These are phyloP conservation scores for Rhinogobius similis DNA, from an alignment of 2,113 vertebrate species.

Conservation along the genomic window DNA sequence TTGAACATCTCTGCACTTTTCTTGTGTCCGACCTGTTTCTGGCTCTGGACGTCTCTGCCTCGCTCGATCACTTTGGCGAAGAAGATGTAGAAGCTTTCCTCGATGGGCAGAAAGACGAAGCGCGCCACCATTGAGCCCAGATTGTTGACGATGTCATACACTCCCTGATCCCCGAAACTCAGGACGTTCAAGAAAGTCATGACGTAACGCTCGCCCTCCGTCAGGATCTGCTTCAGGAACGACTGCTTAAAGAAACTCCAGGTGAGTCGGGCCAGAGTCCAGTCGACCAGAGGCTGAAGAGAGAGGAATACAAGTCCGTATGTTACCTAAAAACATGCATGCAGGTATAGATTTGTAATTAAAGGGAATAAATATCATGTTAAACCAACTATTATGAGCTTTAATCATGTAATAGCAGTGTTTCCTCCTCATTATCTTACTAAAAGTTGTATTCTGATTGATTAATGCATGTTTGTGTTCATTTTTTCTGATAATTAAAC, in stretches of 20 bases:
- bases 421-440: too few relatives aligned
- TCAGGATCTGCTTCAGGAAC: slow-evolving; percentile 96
- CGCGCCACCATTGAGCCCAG: slow-evolving; percentile 95
- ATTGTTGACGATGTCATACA: slow-evolving; percentile 96
- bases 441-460: neutral
- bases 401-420: too few relatives aligned
- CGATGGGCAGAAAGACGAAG: slow-evolving; percentile 92
- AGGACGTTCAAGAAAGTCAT: slow-evolving; percentile 98
- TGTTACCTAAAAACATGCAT: neutral
- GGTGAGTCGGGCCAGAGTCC: slow-evolving; percentile 86
- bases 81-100: slow-evolving; percentile 97
- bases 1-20: neutral
- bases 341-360: neutral
- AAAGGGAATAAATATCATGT: neutral
- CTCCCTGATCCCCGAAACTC: slow-evolving; percentile 95
- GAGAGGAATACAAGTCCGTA: neutral
- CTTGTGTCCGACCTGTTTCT: slow-evolving; percentile 83
- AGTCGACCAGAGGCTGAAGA: slow-evolving; percentile 84
- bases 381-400: too few relatives aligned
- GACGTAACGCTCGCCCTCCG: slow-evolving; percentile 94
- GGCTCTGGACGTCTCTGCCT: slow-evolving; percentile 79
- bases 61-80: slow-evolving; percentile 92
- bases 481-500: too few relatives aligned
- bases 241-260: slow-evolving; percentile 99
- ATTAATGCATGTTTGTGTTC: too few relatives aligned